Base-by-base conservation (phyloP, 2,113 vertebrate species). In the Larimichthys crocea region DNA sequence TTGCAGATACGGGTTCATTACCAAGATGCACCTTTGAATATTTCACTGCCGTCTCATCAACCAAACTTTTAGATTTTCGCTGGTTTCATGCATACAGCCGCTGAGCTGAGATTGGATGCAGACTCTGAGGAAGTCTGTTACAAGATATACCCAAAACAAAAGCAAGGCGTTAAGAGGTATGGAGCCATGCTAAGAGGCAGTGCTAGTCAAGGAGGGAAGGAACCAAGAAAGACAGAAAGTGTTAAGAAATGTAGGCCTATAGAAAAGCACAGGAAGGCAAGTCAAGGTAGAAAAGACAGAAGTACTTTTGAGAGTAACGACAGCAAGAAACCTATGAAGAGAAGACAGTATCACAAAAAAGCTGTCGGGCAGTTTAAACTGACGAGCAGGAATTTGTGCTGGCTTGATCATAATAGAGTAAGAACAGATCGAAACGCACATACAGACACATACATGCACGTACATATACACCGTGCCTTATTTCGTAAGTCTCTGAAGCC, bases 361-460 rank as follows among this genome's bases (percentile, higher is more conserved):
- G 65, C 64, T 80, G 66, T 68, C 72, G 52, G 79, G 71, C 60
- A 42, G 55, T 70, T 76, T 40, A 49, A 40, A 69, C 60, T 11
- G 69, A 66, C 65, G 19, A 82, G 85, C 85, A 79, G 82, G 78
- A 86, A 76, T 63, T 84, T 81, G 80, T 88, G 89, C 84, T 85
- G 87, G 87, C 84, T 87, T 82, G 66, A 67, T 88, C 70, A 16
- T 55, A 71, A 66, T 49, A 71, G 74, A 90, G 82, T 74, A 70
- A 83, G 53, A 74, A 80, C 81, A 77, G 69, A 70, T 83, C 29
- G 19, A 80, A 86, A 90, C 76, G 66, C 83, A 90, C 79, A 76
- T 16, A 89, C 65, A 85, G 76, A 92, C 80, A 85, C 79, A 80
- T 4, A 88, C 88, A 90, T 90, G 90, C 89, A 90, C 77, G 70